Percentiles rank a stretch among this genome's conserved stretches.
phyloP scores from a whole-genome alignment of 1,140 invertebrate genomes.

The Parasteatoda tepidariorum region DNA sequence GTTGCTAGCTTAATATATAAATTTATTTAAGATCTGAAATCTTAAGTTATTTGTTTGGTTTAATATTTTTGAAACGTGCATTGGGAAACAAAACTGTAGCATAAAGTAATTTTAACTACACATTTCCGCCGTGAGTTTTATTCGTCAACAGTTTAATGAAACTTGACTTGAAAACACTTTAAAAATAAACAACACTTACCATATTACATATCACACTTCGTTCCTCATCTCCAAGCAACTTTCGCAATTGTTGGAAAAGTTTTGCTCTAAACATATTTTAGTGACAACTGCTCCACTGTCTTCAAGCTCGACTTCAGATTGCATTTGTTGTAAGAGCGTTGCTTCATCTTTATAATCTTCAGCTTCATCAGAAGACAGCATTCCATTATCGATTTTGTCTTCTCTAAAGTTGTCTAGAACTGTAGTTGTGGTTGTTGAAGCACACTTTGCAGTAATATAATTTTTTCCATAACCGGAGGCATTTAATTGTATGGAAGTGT shows the following conservation, averaged over 20 bases:
- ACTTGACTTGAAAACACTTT: too few relatives aligned
- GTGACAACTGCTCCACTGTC: constrained; percentile 10
- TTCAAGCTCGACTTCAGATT: constrained; percentile 49
- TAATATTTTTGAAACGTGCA: too few relatives aligned
- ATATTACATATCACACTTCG: constrained; percentile 56
- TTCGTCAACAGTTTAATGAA: too few relatives aligned
- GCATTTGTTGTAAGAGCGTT: not conserved
- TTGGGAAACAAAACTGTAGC: too few relatives aligned
- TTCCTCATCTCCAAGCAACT: constrained; percentile 42
- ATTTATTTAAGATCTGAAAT: too few relatives aligned
- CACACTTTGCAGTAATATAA: not conserved
- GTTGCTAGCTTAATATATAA: too few relatives aligned
- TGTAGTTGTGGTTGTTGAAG: not conserved
- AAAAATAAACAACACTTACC: too few relatives aligned
- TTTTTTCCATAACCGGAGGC: constrained; percentile 10
- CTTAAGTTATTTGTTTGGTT: too few relatives aligned
- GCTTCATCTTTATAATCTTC: constrained; percentile 21
- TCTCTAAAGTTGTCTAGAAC: constrained; percentile 1
- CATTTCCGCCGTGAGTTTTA: too few relatives aligned
- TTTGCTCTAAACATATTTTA: constrained; percentile 42
- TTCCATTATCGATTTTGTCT: not conserved
- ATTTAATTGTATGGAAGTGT: not conserved
- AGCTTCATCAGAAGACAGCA: constrained; percentile 1
- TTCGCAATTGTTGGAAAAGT: constrained; percentile 35
- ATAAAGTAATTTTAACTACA: too few relatives aligned